A percentile compares a stretch with the other conserved stretches of the same genome.
Evolutionary conservation across 2,113 vertebrate genomes (phyloP).

Genomic region (Pseudopipra pipra): DNA sequence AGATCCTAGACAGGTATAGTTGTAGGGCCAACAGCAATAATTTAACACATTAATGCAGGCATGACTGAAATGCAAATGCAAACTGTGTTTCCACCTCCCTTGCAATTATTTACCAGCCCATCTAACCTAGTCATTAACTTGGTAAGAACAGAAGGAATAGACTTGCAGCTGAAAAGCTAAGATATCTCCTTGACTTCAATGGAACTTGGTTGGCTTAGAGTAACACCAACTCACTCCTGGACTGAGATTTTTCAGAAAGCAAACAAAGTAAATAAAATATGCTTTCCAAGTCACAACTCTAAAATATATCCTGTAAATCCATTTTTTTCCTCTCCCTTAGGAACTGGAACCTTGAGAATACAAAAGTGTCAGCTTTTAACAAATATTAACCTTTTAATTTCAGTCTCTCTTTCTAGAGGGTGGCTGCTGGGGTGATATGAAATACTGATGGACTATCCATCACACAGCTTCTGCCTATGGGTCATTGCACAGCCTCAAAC

Average conservation of each 20-base stretch:
- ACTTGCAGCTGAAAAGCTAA: neutral
- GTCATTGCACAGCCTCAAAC: constrained; percentile 56
- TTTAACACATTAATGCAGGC: neutral
- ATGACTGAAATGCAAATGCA: neutral
- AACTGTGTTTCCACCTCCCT: neutral
- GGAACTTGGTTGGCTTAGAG: neutral
- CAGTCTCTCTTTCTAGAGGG: constrained; percentile 33
- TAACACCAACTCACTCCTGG: neutral
- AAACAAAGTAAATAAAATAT: constrained; percentile 33
- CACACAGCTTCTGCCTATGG: constrained; percentile 15
- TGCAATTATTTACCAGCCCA: constrained; percentile 15
- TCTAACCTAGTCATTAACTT: constrained; percentile 7
- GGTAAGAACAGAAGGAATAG: neutral
- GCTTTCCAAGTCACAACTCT: neutral
- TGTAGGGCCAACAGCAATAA: neutral
- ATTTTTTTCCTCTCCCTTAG: neutral
- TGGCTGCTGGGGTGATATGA: neutral
- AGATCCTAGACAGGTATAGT: neutral
- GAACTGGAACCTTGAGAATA: constrained; percentile 9
- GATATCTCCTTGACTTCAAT: neutral
- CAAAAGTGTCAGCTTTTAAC: constrained; percentile 38
- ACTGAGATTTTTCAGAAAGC: constrained; percentile 6
- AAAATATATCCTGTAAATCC: constrained; percentile 5
- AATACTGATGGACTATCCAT: constrained; percentile 41
- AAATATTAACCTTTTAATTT: constrained; percentile 66